Percentiles rank a stretch among this genome's conserved stretches.
Evolutionary conservation across 92 coral and sea anemone species (phyloP).

Genomic region (Bergia puertoricense): DNA sequence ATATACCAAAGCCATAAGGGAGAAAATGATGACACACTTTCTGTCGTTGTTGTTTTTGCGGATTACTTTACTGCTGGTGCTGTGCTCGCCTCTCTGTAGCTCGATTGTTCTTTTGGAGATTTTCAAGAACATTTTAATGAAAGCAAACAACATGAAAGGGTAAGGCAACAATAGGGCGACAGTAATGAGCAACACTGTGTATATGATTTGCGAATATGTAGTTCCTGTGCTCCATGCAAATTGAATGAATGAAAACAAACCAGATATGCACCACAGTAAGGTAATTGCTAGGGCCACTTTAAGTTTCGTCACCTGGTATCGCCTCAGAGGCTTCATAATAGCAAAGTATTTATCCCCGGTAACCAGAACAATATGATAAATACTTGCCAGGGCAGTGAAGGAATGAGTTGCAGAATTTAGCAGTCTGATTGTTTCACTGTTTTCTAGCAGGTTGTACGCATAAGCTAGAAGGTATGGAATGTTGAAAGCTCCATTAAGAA

Average conservation of each 20-base stretch:
- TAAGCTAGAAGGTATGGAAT: not conserved
- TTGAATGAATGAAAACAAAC: not conserved
- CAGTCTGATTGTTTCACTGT: not conserved
- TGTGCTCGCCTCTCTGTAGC: not conserved
- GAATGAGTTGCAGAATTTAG: not conserved
- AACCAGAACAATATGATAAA: not conserved
- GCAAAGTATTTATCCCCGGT: not conserved
- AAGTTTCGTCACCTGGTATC: not conserved
- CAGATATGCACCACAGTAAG: not conserved
- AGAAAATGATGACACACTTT: not conserved
- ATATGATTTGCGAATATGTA: not conserved
- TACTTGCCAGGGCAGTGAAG: not conserved
- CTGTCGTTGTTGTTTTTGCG: not conserved
- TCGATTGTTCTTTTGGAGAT: not conserved
- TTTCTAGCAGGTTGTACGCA: not conserved
- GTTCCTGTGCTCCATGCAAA: not conserved
- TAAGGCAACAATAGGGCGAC: not conserved
- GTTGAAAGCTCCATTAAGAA: not conserved
- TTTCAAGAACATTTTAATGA: not conserved
- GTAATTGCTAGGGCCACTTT: not conserved
- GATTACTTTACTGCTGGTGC: not conserved
- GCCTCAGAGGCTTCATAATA: not conserved
- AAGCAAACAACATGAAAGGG: not conserved
- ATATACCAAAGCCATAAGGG: not conserved
- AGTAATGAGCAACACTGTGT: not conserved